These are phyloP conservation scores for Xyrichtys novacula DNA, from an alignment of 2,797 vertebrate species.

Conservation along the genomic window DNA sequence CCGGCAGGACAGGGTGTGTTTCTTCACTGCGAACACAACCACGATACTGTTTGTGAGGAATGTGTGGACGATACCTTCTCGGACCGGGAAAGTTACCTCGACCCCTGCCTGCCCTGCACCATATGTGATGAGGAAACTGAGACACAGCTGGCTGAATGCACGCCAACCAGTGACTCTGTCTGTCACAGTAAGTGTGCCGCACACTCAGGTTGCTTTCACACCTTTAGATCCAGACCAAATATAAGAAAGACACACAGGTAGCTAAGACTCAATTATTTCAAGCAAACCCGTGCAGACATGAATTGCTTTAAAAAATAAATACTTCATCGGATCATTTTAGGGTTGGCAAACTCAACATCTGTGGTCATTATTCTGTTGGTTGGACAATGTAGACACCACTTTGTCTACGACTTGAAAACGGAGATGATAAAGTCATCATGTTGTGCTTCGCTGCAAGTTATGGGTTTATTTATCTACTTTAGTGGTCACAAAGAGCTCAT, in stretches of 20 bases:
- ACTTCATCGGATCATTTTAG: too few relatives aligned
- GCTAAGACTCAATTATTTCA: too few relatives aligned
- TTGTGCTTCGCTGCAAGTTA: background rate
- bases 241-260: background rate
- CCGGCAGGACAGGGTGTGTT: slow-evolving; percentile 88
- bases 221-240: background rate
- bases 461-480: background rate
- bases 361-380: background rate
- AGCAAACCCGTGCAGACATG: too few relatives aligned
- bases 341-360: background rate
- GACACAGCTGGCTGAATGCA: slow-evolving; percentile 83
- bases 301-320: too few relatives aligned
- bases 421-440: background rate
- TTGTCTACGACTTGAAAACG: background rate
- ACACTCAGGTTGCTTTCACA: background rate
- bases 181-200: slow-evolving; percentile 86
- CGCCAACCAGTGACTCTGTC: slow-evolving; percentile 82
- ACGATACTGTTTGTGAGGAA: slow-evolving; percentile 92
- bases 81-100: slow-evolving; percentile 91
- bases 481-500: background rate
- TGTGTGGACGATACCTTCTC: slow-evolving; percentile 92
- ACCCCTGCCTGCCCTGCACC: slow-evolving; percentile 96
- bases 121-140: slow-evolving; percentile 91
- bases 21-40: slow-evolving; percentile 84
- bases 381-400: background rate